Base-by-base conservation (phyloP, 2,113 vertebrate species). In the Phrynocephalus versicolor region DNA sequence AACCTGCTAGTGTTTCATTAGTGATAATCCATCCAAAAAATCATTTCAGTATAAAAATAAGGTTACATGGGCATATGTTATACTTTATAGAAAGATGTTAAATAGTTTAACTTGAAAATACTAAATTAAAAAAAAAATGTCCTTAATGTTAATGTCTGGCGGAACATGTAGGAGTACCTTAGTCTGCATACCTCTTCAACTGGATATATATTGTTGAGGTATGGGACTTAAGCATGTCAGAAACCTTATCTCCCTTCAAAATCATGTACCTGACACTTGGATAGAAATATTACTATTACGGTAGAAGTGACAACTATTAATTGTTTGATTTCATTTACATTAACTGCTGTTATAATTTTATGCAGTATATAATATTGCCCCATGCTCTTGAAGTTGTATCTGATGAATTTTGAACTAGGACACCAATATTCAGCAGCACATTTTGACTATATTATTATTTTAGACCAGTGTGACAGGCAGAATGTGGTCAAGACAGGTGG, bases 1-100 rank as follows among this genome's bases (percentile, higher is more conserved):
- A 92, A 83, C 70, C 72, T 88, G 72, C 74, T 90, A 91, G 57
- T 76, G 82, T 88, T 93, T 89, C 88, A 91, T 35, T 79, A 88
- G 82, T 87, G 51, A 88, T 70, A 89, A 55, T 80, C 3, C 58
- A 85, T 86, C 88, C 87, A 91, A 85, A 45, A 79, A 0, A 73
- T 30, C 8, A 74, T 70, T 89, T 89, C 41, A 84, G 27, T 80
- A 33, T 58, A 39, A 77, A 37, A 21, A 79, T 85, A 83, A 0
- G 0, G 33, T 58, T 79, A 13, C 65, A 89, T 16, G 85, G 85
- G 27, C 6, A 64, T 85, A 85, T n/a, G n/a, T 14, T 71, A 62
- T 58, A 82, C 55, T 75, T 3, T 15, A 27, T 16, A 65, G 55
- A 57, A 71, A 39, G 19, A 18, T 62, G 21, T 51, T 51, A 76